Evolutionary conservation across 1,140 invertebrate genomes (phyloP).

Genomic region (Xylocopa sonorina): DNA sequence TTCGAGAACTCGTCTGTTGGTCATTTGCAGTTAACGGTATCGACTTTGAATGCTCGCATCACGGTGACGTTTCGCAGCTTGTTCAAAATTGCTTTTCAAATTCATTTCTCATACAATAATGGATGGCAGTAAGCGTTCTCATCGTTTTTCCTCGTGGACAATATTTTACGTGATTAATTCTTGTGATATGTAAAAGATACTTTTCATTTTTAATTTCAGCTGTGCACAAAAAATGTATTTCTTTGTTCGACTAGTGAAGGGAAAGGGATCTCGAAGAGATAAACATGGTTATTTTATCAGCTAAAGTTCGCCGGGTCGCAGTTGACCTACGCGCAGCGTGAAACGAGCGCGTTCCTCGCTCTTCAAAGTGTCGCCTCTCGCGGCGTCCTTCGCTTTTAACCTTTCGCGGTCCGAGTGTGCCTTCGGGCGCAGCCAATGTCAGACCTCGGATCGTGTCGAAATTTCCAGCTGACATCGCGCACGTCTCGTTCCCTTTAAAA

Average conservation of each 20-base stretch:
- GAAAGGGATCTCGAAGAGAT: no score
- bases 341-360: background rate
- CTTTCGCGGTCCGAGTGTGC: constrained; percentile 1
- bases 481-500: no score
- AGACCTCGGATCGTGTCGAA: constrained; percentile 7
- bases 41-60: background rate
- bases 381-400: constrained; percentile 24
- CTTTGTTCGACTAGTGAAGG: no score
- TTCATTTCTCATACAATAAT: background rate
- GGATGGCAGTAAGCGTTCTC: no score
- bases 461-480: background rate
- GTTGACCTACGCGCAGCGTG: background rate
- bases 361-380: constrained; percentile 8
- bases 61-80: background rate
- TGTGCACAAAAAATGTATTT: no score
- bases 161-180: no score
- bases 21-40: background rate
- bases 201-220: no score
- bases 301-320: background rate
- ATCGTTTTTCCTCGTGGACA: no score
- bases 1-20: background rate
- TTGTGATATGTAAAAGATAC: no score
- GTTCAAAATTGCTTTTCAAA: no score
- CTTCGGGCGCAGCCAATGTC: background rate
- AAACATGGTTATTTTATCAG: background rate